Percentiles rank a stretch among this genome's conserved stretches.
These are phyloP conservation scores for Muntiacus reevesi DNA, from an alignment of 2,113 vertebrate species.

Conservation along the genomic window DNA sequence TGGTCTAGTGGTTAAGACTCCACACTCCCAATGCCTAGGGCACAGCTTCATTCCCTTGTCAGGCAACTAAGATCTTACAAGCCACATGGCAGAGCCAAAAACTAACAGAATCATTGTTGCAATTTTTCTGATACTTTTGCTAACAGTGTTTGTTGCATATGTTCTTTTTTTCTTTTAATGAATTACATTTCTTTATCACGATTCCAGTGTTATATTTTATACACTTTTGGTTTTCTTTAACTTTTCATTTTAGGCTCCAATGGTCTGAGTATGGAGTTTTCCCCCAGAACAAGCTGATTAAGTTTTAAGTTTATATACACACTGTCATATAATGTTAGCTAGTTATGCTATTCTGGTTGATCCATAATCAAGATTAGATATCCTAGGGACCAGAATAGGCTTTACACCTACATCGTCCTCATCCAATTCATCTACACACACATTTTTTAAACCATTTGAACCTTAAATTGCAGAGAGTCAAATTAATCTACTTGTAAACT, in stretches of 20 bases:
- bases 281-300: not conserved
- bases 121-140: slow-evolving; percentile 8
- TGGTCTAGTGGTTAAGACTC: not conserved
- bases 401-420: too few species aligned
- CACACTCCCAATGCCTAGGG: not conserved
- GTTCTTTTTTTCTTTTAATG: not conserved
- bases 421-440: not conserved
- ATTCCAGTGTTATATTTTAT: not conserved
- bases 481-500: not conserved
- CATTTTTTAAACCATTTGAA: not conserved
- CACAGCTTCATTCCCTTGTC: not conserved
- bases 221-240: not conserved
- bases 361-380: not conserved
- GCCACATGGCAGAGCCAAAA: not conserved
- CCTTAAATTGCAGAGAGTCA: not conserved
- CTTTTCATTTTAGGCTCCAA: not conserved
- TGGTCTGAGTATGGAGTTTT: not conserved
- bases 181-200: not conserved
- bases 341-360: not conserved
- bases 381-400: not conserved
- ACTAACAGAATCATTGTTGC: not conserved
- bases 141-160: slow-evolving; percentile 24
- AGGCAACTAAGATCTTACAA: not conserved
- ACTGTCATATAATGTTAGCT: not conserved
- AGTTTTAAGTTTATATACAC: not conserved